Conservation (phyloP, 2,888 invertebrate species). For the Tachystola acroxantha region DNA sequence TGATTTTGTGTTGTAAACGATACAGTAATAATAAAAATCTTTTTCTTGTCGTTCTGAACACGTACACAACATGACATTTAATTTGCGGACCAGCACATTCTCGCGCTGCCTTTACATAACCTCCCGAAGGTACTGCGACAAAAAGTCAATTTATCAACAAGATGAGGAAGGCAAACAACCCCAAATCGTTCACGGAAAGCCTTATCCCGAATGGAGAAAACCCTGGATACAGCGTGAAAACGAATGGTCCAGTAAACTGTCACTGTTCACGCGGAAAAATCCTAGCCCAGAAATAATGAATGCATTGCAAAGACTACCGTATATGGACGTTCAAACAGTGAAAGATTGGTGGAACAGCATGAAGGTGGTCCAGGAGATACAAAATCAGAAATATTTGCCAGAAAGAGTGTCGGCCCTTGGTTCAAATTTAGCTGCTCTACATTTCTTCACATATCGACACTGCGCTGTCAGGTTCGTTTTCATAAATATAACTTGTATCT, state of each 20-base stretch:
- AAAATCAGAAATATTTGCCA: slow-evolving; percentile 78
- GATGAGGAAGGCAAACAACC: slow-evolving; percentile 52
- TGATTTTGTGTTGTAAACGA: no score
- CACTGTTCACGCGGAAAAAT: slow-evolving; percentile 68
- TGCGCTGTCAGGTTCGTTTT: slow-evolving; percentile 81
- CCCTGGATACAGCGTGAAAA: slow-evolving; percentile 78
- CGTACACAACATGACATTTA: slow-evolving; percentile 49
- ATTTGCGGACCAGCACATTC: slow-evolving; percentile 26
- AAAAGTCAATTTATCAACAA: slow-evolving; percentile 54
- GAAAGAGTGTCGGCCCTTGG: slow-evolving; percentile 82
- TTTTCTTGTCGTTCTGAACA: no score
- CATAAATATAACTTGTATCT: no score
- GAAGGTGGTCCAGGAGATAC: slow-evolving; percentile 66
- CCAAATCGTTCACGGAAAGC: slow-evolving; percentile 51
- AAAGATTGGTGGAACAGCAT: slow-evolving; percentile 77
- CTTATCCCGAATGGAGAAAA: slow-evolving; percentile 79
- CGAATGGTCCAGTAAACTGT: slow-evolving; percentile 77
- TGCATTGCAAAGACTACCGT: slow-evolving; percentile 71
- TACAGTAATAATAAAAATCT: no score
- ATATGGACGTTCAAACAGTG: slow-evolving; percentile 66
- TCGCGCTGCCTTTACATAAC: slow-evolving; percentile 27
- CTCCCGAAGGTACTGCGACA: slow-evolving; percentile 46
- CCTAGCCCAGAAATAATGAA: slow-evolving; percentile 54
- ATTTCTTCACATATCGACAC: slow-evolving; percentile 88
- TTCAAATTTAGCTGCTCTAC: slow-evolving; percentile 90